Base-by-base conservation (phyloP, 2,797 vertebrate genomes). In the Clarias fuscus region DNA sequence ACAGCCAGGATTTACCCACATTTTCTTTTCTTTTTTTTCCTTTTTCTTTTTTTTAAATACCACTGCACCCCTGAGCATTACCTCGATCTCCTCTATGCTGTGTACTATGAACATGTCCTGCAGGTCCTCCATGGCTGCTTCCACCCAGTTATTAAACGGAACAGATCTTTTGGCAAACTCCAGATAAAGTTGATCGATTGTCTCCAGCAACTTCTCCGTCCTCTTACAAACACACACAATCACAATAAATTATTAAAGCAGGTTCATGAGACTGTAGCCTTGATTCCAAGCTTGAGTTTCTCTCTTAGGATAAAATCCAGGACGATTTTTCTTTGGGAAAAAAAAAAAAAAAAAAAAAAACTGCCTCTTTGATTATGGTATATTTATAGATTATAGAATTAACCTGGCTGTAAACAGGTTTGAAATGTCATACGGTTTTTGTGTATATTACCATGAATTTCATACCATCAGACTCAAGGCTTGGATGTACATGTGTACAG, bases 101-200 rank as follows among this genome's bases (percentile, higher is more conserved):
- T 97, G 96, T 72, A 97, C 96, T 62, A 97, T 95, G 88, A 97
- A 97, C 96, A 97, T 96, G 90, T 97, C 96, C 85, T 97, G 96
- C 86, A 97, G 92, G 62, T 97, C 96, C 90, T 97, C 96, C 96
- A 97, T 96, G 58, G 96, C 96, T 2, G 96, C 96, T 78, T 97
- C 96, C 96, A 97, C 96, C 96, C 96, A 97, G 90, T 97, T 97
- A 91, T 96, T 97, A 91, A 97, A 97, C 7, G 96, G 96, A 56
- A 95, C 95, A 7, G 96, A 94, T 91, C 96, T 95, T 93, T 97
- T 97, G 64, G 96, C 94, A 92, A 96, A 97, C 85, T 97, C 96
- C 91, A 97, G 88, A 86, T 96, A 95, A 90, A 97, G 93, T 83
- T 97, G 96, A 91, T 97, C 96, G 2, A 97, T 95, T 62, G 96